phyloP scores from a whole-genome alignment of 2,113 vertebrate species.

The Gobiocypris rarus region DNA sequence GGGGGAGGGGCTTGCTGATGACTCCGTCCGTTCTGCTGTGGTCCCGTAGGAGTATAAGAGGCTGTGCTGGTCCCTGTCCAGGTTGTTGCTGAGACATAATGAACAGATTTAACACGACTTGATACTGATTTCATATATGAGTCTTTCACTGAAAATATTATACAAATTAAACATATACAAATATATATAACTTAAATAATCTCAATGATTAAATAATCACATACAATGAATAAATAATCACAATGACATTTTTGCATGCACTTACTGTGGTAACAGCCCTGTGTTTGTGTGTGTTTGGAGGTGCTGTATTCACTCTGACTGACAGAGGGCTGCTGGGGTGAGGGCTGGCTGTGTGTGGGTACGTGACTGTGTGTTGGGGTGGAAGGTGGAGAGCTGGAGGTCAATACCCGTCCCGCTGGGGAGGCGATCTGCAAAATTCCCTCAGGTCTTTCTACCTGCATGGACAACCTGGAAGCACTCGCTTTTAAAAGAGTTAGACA shows the following conservation, averaged over 20 bases:
- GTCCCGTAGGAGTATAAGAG: constrained; percentile 69
- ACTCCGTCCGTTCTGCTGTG: constrained; percentile 73
- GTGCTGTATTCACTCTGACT: constrained; percentile 64
- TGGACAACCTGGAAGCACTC: constrained; percentile 66
- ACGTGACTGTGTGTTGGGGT: constrained; percentile 56
- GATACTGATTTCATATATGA: not conserved
- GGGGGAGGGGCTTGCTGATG: constrained; percentile 71
- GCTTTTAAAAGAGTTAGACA: constrained; percentile 44
- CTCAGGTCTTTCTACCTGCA: constrained; percentile 59
- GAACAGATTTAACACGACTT: not conserved
- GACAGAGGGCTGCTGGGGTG: constrained; percentile 49
- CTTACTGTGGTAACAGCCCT: constrained; percentile 63
- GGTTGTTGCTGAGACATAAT: constrained; percentile 43
- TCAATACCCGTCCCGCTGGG: constrained; percentile 55
- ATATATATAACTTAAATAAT: not conserved
- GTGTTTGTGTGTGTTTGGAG: constrained; percentile 61
- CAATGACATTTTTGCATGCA: not conserved
- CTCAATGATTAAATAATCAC: not conserved
- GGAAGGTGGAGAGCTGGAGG: constrained; percentile 65
- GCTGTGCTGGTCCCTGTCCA: constrained; percentile 74
- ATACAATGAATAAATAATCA: too few species aligned
- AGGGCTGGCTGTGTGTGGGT: constrained; percentile 49
- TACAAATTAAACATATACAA: not conserved
- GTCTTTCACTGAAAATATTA: not conserved
- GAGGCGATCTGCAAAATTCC: constrained; percentile 69